Percentiles rank a stretch among this genome's conserved stretches.
phyloP scores from a whole-genome alignment of 2,113 vertebrate genomes.

The Candoia aspera region DNA sequence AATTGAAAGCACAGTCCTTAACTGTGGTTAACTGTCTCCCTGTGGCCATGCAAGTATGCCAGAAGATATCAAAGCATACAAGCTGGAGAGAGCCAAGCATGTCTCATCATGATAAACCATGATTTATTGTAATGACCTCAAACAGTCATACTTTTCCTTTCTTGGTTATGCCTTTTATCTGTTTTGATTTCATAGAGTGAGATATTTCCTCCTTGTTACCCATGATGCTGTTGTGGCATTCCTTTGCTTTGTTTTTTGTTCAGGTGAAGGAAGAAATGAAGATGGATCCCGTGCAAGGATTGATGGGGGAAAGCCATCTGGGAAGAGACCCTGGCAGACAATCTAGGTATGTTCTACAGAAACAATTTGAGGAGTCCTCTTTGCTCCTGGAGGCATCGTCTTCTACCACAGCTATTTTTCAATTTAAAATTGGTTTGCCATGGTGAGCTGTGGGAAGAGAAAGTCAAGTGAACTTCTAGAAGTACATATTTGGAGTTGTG shows the following conservation, averaged over 20 bases:
- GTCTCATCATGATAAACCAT: not conserved
- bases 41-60: not conserved
- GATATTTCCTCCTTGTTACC: not conserved
- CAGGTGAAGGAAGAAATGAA: not conserved
- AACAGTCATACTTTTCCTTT: not conserved
- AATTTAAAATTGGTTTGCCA: constrained; percentile 8
- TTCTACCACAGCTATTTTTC: not conserved
- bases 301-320: not conserved
- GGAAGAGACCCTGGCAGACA: not conserved
- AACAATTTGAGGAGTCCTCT: not conserved
- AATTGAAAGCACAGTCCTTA: not conserved
- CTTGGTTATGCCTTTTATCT: not conserved
- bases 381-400: not conserved
- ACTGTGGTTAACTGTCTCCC: not conserved
- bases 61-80: not conserved
- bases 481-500: not conserved
- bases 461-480: not conserved
- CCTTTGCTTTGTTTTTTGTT: not conserved
- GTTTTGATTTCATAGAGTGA: not conserved
- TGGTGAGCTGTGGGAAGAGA: not conserved
- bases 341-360: not conserved
- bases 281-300: not conserved
- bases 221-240: not conserved
- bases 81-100: not conserved
- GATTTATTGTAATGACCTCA: not conserved